A percentile compares a stretch with the other conserved stretches of the same genome.
phyloP scores from a whole-genome alignment of 2,113 vertebrate species.

The Syngnathoides biaculeatus region DNA sequence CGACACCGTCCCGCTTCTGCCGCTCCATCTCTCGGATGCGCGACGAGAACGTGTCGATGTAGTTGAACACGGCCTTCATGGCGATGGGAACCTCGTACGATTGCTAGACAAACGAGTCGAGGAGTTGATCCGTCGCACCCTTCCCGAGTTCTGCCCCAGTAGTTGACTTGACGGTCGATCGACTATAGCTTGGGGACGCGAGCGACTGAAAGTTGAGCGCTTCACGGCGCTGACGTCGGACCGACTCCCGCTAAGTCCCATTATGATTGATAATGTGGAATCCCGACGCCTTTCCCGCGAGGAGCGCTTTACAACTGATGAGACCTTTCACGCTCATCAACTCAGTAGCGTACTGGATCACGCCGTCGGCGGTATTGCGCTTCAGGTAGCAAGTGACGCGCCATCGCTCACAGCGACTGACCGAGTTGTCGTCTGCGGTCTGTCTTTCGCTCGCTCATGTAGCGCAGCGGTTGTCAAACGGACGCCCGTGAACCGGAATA shows the following conservation, averaged over 20 bases:
- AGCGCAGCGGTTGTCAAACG: no score
- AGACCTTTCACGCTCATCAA: no score
- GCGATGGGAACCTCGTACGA: conserved; percentile 94
- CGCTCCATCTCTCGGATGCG: conserved; percentile 97
- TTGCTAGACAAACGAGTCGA: conserved; percentile 76
- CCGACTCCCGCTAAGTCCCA: neutral
- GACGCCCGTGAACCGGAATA: no score
- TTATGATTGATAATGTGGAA: no score
- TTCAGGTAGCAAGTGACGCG: neutral
- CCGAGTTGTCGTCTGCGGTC: no score
- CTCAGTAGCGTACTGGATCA: no score
- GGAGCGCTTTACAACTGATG: no score
- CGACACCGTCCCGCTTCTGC: conserved; percentile 90
- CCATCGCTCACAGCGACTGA: neutral
- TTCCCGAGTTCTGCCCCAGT: neutral
- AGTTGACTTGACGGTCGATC: neutral
- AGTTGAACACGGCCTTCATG: conserved; percentile 94
- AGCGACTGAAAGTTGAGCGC: neutral
- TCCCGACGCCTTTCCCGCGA: no score
- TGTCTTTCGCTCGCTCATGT: no score
- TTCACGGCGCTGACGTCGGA: neutral
- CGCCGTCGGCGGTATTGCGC: neutral
- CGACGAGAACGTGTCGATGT: conserved; percentile 94
- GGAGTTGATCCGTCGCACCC: neutral
- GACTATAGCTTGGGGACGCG: neutral